These are phyloP conservation scores for Fissipunctia ypsillon DNA, from an alignment of 2,888 invertebrate genomes.

Conservation along the genomic window DNA sequence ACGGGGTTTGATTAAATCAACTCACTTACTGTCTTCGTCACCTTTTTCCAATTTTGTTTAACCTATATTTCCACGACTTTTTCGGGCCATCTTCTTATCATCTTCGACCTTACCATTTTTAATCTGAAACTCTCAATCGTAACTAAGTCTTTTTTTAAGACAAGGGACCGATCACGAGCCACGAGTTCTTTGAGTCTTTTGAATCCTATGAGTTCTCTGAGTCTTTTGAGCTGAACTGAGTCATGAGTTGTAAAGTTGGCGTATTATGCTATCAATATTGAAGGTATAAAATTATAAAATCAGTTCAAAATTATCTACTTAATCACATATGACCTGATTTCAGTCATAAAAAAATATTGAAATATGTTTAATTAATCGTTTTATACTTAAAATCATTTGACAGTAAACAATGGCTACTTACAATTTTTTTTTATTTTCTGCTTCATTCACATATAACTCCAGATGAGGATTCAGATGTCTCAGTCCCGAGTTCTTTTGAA, in stretches of 20 bases:
- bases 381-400: too few relatives aligned
- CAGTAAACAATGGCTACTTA: too few relatives aligned
- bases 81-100: conserved; percentile 14
- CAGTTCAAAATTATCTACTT: too few relatives aligned
- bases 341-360: too few relatives aligned
- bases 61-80: conserved; percentile 15
- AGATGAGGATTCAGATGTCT: background rate
- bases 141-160: too few relatives aligned
- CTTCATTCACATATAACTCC: background rate
- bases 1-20: conserved; percentile 6
- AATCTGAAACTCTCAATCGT: conserved; percentile 18
- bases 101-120: conserved; percentile 1
- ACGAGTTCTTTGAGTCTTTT: too few relatives aligned
- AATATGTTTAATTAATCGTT: too few relatives aligned
- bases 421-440: background rate
- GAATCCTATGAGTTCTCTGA: background rate
- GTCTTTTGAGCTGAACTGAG: background rate
- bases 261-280: background rate
- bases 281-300: too few relatives aligned
- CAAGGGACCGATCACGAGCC: too few relatives aligned
- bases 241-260: background rate
- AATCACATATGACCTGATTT: too few relatives aligned
- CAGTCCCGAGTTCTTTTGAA: too few relatives aligned
- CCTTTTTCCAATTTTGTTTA: conserved; percentile 20
- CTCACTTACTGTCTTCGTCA: background rate